phyloP scores from a whole-genome alignment of 2,113 vertebrate species.

The Reinhardtius hippoglossoides region DNA sequence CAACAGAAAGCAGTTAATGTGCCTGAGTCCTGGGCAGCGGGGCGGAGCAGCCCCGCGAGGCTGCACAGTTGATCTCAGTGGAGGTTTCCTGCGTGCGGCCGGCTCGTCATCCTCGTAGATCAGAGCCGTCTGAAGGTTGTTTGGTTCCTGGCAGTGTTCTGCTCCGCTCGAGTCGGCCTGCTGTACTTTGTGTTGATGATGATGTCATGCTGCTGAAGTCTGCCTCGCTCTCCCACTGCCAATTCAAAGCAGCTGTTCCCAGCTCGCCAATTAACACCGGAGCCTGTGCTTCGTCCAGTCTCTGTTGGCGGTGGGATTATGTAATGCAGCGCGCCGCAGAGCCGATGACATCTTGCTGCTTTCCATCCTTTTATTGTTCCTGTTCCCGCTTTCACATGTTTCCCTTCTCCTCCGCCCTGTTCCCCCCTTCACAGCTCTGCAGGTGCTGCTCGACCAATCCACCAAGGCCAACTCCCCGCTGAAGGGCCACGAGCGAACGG shows the following conservation, averaged over 20 bases:
- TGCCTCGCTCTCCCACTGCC: conserved; percentile 15
- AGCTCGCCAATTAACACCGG: conserved; percentile 24
- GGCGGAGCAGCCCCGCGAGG: not conserved
- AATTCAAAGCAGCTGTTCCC: conserved; percentile 65
- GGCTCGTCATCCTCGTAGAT: conserved; percentile 24
- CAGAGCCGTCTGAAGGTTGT: conserved; percentile 43
- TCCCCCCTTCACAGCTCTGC: conserved; percentile 85
- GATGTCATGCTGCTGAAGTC: conserved; percentile 50
- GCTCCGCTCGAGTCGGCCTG: no score
- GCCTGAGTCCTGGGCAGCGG: not conserved
- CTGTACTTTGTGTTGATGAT: conserved; percentile 37
- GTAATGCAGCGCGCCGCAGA: conserved; percentile 9
- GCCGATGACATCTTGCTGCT: conserved; percentile 16
- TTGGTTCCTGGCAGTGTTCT: conserved; percentile 21
- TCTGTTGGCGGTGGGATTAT: conserved; percentile 25
- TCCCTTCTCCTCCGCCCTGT: not conserved
- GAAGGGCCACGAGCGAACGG: conserved; percentile 97
- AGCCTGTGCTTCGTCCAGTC: conserved; percentile 9
- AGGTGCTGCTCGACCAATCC: conserved; percentile 96
- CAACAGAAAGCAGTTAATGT: not conserved
- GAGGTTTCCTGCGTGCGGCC: conserved; percentile 30
- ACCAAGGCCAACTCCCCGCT: conserved; percentile 98
- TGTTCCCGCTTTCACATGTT: not conserved
- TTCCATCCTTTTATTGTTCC: not conserved
- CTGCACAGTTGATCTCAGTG: conserved; percentile 22